These are phyloP conservation scores for Pomatorhinus ruficollis DNA, from an alignment of 2,113 vertebrate species.

Conservation along the genomic window DNA sequence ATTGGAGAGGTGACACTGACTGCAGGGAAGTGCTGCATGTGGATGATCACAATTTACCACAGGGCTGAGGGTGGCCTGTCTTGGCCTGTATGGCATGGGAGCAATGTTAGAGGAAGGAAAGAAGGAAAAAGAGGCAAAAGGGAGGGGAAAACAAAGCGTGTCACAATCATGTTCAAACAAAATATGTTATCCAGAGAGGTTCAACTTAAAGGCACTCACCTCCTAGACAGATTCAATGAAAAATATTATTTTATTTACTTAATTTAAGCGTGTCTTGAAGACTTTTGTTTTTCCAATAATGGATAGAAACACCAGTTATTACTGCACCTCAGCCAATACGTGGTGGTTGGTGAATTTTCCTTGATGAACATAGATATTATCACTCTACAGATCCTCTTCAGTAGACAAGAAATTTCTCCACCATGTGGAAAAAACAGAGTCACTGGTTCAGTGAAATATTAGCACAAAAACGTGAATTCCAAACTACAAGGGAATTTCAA, in stretches of 20 bases:
- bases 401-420: not conserved
- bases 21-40: not conserved
- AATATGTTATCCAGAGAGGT: not conserved
- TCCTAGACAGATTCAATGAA: not conserved
- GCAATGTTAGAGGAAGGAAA: not conserved
- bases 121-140: not conserved
- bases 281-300: not conserved
- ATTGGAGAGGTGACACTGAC: not conserved
- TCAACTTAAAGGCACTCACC: not conserved
- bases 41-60: not conserved
- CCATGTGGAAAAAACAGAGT: not conserved
- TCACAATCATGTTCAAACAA: not conserved
- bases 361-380: not conserved
- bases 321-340: not conserved
- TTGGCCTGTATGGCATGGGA: not conserved
- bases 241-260: not conserved
- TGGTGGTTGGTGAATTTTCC: not conserved
- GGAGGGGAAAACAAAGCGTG: not conserved
- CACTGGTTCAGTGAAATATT: not conserved
- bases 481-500: fast-evolving
- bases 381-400: not conserved
- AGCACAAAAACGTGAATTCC: not conserved
- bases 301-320: not conserved
- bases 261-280: not conserved
- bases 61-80: not conserved